Base-by-base conservation (phyloP, 2,113 vertebrate species). In the Bambusicola thoracicus region DNA sequence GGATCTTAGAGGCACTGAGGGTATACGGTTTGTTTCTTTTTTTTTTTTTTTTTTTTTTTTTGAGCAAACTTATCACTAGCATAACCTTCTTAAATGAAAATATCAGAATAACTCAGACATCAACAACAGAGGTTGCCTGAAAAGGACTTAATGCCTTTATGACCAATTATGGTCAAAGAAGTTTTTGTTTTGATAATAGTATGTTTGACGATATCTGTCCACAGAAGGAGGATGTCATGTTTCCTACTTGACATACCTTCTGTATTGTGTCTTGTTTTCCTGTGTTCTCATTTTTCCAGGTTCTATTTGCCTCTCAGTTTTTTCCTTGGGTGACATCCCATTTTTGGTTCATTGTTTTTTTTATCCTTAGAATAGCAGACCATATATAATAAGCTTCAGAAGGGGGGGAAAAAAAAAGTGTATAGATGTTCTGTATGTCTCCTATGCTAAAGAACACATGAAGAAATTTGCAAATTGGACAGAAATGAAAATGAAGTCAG, bases 141-240 rank as follows among this genome's bases (percentile, higher is more conserved):
- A 85, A 84, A 80, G 20, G 21, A 56, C 49, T 7, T 22, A 59
- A 77, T 55, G 67, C 43, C 49, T 77, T 95, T 85, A 63, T 96
- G 91, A 91, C 92, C 85, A 97, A 92, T 87, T 97, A 93, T 77
- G 87, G 94, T 91, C 81, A 96, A 92, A 94, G 83, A 94, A 92
- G 62, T 27, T 85, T 92, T 92, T 97, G 91, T 95, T 97, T 96
- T 95, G 94, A 83, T 72, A 96, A 72, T 30, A 85, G 66, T 2
- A 6, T 13, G 59, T 92, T 77, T 76, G 91, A 95, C 55, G 4
- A 81, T 68, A 82, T 81, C 85, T 85, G 80, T 88, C 72, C 91
- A 83, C 87, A 96, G 58, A 30, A 77, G 89, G 84, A 93, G 91
- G 74, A 72, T 92, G 95, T 94, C 93, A 85, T 55, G 67, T 79